Base-by-base conservation (phyloP, 2,797 vertebrate genomes). In the Caiman crocodilus region DNA sequence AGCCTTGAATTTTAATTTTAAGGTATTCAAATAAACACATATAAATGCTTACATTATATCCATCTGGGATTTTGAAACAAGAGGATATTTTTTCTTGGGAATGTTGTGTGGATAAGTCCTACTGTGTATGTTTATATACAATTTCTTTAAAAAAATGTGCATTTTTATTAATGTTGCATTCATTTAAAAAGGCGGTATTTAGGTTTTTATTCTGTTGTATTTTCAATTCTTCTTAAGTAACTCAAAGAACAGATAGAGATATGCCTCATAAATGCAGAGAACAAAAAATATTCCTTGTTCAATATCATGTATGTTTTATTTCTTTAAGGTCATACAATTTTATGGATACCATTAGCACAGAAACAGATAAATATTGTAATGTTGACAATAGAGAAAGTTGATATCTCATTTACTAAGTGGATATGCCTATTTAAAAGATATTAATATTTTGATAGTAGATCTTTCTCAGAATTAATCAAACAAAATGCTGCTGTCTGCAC, bases 381-480 rank as follows among this genome's bases (percentile, higher is more conserved):
- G 20, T 69, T 90, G n/a, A 64, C 15, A 74, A 80, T 35, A 84
- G 18, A 87, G 23, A 89, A 94, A 79, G 67, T n/a, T 90, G 90
- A 30, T 91, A 83, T 90, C 84, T 82, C 64, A 76, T 92, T 94
- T 95, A 76, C 28, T 82, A 91, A 92, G 85, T 85, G 32, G 69
- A 76, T 79, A 74, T 3, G 3, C 17, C 73, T 85, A 76, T 94
- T 94, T 94, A 91, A 90, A 90, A 65, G 2, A 90, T 87, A 94
- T 79, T 95, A 92, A 89, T 82, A 79, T 78, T 87, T 94, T 82
- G 56, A 82, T 84, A 84, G 73, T 79, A 89, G 42, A 82, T 79
- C 79, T 94, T 87, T 6, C 3, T 2, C n/a, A 6, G 1, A 82
- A 78, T 92, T 93, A 81, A 90, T 95, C 57, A 95, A 89, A 90